Evolutionary conservation across 2,888 invertebrate species (phyloP).

Genomic region (Epinotia demarniana): DNA sequence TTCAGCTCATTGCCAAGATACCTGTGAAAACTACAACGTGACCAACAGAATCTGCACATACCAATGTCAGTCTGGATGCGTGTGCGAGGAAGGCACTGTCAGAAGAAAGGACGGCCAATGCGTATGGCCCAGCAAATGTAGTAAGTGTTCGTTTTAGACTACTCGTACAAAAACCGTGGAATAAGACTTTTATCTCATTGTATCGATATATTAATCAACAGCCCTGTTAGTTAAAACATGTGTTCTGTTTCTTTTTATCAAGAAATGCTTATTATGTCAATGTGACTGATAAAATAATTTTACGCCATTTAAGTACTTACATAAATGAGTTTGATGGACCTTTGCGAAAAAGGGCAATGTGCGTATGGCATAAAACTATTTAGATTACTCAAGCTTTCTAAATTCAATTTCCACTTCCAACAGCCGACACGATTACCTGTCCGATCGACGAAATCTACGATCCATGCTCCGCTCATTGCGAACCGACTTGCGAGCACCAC

Average conservation of each 20-base stretch:
- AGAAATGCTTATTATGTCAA: too few species aligned
- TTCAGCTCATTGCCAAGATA: slow-evolving; percentile 42
- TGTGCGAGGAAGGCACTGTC: slow-evolving; percentile 42
- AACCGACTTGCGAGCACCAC: slow-evolving; percentile 31
- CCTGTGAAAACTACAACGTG: slow-evolving; percentile 43
- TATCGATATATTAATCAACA: too few species aligned
- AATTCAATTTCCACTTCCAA: background rate
- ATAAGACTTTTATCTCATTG: too few species aligned
- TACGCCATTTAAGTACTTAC: too few species aligned
- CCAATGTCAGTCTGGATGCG: slow-evolving; percentile 45
- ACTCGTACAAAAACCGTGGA: background rate
- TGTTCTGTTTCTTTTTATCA: too few species aligned
- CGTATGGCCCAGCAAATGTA: slow-evolving; percentile 23
- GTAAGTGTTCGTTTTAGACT: slow-evolving; percentile 17
- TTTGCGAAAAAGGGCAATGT: too few species aligned
- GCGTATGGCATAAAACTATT: too few species aligned
- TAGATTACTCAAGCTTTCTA: too few species aligned
- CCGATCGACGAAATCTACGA: slow-evolving; percentile 25
- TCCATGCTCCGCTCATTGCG: slow-evolving; percentile 34
- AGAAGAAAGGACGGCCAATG: slow-evolving; percentile 41
- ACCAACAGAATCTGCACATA: slow-evolving; percentile 37
- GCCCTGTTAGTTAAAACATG: too few species aligned
- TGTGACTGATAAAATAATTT: too few species aligned
- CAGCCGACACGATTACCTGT: slow-evolving; percentile 12
- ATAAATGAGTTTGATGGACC: too few species aligned